Evolutionary conservation across 2,113 vertebrate genomes (phyloP).

Genomic region (Malaclemys terrapin): DNA sequence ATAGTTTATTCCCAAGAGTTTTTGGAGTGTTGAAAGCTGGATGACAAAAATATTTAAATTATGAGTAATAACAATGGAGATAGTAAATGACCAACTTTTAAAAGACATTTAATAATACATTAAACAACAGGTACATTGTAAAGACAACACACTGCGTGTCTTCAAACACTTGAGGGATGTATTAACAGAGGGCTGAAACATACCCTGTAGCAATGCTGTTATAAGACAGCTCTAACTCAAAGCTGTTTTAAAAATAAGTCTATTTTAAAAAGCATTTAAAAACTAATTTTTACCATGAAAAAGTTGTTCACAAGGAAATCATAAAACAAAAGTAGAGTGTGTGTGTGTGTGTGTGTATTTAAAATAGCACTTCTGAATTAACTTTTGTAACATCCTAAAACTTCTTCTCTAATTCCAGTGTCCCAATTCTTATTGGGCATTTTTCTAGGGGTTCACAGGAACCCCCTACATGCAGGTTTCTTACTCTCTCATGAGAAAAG

Average conservation of each 20-base stretch:
- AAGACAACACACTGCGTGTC: background rate
- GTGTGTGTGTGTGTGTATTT: background rate
- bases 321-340: background rate
- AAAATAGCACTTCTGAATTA: background rate
- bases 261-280: background rate
- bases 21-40: background rate
- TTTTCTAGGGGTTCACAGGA: background rate
- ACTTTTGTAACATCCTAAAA: background rate
- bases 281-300: background rate
- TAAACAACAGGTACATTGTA: background rate
- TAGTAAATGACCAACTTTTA: background rate
- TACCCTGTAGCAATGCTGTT: background rate
- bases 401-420: background rate
- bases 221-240: background rate
- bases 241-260: background rate
- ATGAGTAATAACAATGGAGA: background rate
- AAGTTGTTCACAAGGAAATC: background rate
- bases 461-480: accelerated
- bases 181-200: background rate
- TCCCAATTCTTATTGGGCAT: background rate
- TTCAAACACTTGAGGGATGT: background rate
- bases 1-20: background rate
- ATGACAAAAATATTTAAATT: conserved; percentile 1
- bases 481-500: background rate
- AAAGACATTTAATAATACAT: background rate